Conservation (phyloP, 2,797 vertebrate species). For the Numenius phaeopus region DNA sequence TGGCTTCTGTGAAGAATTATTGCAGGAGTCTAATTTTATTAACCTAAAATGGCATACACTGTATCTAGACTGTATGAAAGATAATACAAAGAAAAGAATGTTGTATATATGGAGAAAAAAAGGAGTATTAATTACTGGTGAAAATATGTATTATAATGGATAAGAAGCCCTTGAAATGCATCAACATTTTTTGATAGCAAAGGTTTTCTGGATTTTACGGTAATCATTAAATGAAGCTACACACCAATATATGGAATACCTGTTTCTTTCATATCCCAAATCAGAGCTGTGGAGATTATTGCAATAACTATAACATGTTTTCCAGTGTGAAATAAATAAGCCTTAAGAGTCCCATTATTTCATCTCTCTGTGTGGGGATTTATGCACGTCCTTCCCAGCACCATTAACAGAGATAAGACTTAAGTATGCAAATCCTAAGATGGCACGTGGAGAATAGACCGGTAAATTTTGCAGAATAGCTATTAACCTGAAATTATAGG, state of each 20-base stretch:
- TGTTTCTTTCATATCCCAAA: neutral
- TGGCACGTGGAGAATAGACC: neutral
- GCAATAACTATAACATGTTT: neutral
- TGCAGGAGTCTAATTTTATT: conserved; percentile 31
- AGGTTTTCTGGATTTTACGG: neutral
- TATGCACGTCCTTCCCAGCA: neutral
- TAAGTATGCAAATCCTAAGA: conserved; percentile 46
- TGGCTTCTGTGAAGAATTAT: conserved; percentile 40
- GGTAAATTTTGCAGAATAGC: neutral
- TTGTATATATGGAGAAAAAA: neutral
- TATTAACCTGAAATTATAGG: conserved; percentile 31
- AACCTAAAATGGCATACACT: neutral
- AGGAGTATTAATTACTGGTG: neutral
- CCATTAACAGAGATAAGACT: conserved; percentile 25
- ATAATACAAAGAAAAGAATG: neutral
- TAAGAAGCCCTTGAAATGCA: neutral
- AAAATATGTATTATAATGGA: neutral
- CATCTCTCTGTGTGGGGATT: neutral
- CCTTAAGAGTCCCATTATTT: conserved; percentile 35
- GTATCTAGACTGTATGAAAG: neutral
- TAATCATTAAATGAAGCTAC: conserved; percentile 8
- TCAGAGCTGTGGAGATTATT: neutral
- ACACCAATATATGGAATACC: neutral
- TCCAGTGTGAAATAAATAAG: conserved; percentile 28
- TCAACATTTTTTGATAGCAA: neutral